Conservation (phyloP, 2,888 invertebrate species). For the Loripinus fragilis region DNA sequence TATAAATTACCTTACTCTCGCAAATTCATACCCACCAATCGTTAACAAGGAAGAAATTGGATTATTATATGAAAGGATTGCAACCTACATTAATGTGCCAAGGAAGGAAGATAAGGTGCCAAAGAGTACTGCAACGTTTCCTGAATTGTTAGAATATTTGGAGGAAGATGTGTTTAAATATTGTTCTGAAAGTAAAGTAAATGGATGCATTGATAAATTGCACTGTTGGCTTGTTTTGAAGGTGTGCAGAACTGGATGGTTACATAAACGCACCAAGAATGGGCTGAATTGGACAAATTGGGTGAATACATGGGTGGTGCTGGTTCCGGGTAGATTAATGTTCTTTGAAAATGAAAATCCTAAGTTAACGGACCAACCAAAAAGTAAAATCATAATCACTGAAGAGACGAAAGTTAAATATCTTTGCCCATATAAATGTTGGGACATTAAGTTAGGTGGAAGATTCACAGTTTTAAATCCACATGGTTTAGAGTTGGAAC, state of each 20-base stretch:
- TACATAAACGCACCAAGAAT: conserved; percentile 49
- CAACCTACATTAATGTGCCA: conserved; percentile 6
- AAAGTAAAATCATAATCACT: not conserved
- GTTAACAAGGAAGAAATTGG: conserved; percentile 33
- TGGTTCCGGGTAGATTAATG: conserved; percentile 39
- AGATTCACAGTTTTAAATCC: conserved; percentile 51
- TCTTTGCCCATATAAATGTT: conserved; percentile 5
- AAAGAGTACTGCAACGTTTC: conserved; percentile 10
- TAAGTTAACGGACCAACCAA: not conserved
- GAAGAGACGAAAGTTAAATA: not conserved
- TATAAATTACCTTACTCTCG: conserved; percentile 42
- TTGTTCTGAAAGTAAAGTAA: conserved; percentile 1
- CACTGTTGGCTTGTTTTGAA: conserved; percentile 54
- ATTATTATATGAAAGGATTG: conserved; percentile 50
- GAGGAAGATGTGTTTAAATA: conserved; percentile 27
- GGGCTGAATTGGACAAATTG: conserved; percentile 64
- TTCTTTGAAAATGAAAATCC: conserved; percentile 37
- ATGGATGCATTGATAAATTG: conserved; percentile 43
- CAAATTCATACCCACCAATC: conserved; percentile 49
- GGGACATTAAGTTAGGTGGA: conserved; percentile 16
- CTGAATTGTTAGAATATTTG: conserved; percentile 5
- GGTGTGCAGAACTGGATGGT: conserved; percentile 52
- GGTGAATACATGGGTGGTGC: conserved; percentile 53
- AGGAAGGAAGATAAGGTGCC: not conserved
- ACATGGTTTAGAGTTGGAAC: conserved; percentile 49